Percentiles rank a stretch among this genome's conserved stretches.
Evolutionary conservation across 2,113 vertebrate genomes (phyloP).

Genomic region (Peromyscus maniculatus): DNA sequence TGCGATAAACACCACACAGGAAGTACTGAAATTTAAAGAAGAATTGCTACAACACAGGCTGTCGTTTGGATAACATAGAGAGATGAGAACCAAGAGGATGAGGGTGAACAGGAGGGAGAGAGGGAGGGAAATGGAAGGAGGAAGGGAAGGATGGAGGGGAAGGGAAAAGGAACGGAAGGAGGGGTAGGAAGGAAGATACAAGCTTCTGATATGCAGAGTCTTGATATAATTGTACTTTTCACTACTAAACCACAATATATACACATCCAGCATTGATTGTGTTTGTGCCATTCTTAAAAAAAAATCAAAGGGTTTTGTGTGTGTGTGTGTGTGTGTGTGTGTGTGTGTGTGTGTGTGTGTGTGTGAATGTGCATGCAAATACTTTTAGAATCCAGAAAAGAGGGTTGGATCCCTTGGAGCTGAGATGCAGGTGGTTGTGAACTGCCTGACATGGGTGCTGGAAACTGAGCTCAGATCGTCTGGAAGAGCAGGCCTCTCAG

Average conservation of each 20-base stretch:
- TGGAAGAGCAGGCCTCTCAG: not conserved
- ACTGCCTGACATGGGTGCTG: not conserved
- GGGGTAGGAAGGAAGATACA: not conserved
- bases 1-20: not conserved
- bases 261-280: not conserved
- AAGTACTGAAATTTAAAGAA: conserved; percentile 27
- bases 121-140: not conserved
- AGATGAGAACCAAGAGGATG: too few relatives aligned
- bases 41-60: not conserved
- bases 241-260: not conserved
- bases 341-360: not conserved
- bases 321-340: too few relatives aligned
- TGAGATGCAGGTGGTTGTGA: not conserved
- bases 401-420: not conserved
- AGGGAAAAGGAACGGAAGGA: too few relatives aligned
- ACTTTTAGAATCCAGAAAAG: not conserved
- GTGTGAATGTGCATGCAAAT: not conserved
- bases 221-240: not conserved
- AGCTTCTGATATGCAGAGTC: not conserved
- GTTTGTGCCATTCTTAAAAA: not conserved
- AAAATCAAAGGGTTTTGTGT: not conserved
- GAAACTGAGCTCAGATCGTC: not conserved
- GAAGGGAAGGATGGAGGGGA: not conserved
- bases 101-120: not conserved
- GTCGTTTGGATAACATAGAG: too few relatives aligned